Percentiles rank a stretch among this genome's conserved stretches.
phyloP scores from a whole-genome alignment of 2,888 invertebrate genomes.

The Lacanobia oleracea region DNA sequence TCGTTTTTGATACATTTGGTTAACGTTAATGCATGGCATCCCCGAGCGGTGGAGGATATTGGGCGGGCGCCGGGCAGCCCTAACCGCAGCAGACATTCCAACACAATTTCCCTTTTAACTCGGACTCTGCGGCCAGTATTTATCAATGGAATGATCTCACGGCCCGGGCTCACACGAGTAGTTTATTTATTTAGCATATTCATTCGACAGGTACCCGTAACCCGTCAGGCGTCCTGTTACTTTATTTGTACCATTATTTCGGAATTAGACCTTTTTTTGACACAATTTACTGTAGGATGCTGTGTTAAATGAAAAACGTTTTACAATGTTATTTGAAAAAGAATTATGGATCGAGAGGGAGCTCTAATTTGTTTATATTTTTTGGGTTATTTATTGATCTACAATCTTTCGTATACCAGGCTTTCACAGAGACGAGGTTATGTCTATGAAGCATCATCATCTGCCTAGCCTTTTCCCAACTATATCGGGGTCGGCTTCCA shows the following conservation, averaged over 20 bases:
- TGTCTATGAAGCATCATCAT: too few species aligned
- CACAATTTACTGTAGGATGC: slow-evolving; percentile 45
- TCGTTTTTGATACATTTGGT: slow-evolving; percentile 55
- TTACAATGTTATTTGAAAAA: slow-evolving; percentile 11
- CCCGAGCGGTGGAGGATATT: slow-evolving; percentile 48
- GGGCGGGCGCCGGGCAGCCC: slow-evolving; percentile 64
- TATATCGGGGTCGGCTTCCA: too few species aligned
- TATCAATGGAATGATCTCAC: slow-evolving; percentile 84
- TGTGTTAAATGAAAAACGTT: slow-evolving; percentile 20
- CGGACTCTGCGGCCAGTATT: slow-evolving; percentile 77
- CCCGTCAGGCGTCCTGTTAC: slow-evolving; percentile 55
- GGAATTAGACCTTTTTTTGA: slow-evolving; percentile 48
- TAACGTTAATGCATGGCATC: slow-evolving; percentile 49
- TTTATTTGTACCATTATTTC: slow-evolving; percentile 60
- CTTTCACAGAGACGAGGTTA: slow-evolving; percentile 1
- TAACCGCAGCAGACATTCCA: slow-evolving; percentile 79
- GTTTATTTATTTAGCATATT: slow-evolving; percentile 75
- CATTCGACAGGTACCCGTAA: slow-evolving; percentile 67
- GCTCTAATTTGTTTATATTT: neutral
- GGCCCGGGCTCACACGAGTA: slow-evolving; percentile 75
- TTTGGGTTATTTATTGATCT: slow-evolving; percentile 2
- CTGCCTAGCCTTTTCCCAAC: too few species aligned
- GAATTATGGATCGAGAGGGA: neutral
- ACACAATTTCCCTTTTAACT: slow-evolving; percentile 89
- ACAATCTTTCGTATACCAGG: neutral